Percentiles rank a stretch among this genome's conserved stretches.
Evolutionary conservation across 1,140 invertebrate species (phyloP).

Genomic region (Trichonephila inaurata): DNA sequence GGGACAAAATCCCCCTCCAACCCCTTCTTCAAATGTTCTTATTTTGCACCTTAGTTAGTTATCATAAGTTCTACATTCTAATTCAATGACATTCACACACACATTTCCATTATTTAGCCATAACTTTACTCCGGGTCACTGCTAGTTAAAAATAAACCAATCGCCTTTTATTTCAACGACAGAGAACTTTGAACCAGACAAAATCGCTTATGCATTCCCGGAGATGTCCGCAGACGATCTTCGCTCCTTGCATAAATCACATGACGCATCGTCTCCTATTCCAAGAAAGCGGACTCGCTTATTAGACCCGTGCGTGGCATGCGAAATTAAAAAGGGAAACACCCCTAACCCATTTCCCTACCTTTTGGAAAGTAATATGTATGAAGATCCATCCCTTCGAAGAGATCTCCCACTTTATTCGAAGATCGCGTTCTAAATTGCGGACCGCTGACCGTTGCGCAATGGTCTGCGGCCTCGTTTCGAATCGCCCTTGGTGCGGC

Average conservation of each 20-base stretch:
- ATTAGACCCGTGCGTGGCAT: not conserved
- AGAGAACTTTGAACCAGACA: not conserved
- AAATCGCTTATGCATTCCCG: too few species aligned
- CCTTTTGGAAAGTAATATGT: not conserved
- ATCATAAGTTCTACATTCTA: too few species aligned
- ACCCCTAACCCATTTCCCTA: not conserved
- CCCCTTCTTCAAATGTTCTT: too few species aligned
- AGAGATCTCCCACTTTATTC: not conserved
- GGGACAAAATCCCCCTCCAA: too few species aligned
- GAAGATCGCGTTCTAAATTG: not conserved
- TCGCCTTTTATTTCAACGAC: not conserved
- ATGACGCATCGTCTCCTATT: not conserved
- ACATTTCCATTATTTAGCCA: too few species aligned
- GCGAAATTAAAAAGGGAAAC: conserved; percentile 2
- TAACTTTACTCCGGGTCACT: too few species aligned
- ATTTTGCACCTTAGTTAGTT: too few species aligned
- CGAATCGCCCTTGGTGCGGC: not conserved
- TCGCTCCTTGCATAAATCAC: not conserved
- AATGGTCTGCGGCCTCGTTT: conserved; percentile 13
- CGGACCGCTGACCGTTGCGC: not conserved
- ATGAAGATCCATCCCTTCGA: not conserved
- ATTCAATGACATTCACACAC: too few species aligned
- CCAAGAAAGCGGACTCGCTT: not conserved
- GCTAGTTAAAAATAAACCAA: not conserved
- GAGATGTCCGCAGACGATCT: not conserved